Evolutionary conservation across 2,113 vertebrate genomes (phyloP), one percentile per base, ranked within the genome.

Genomic region (Kryptolebias marmoratus): DNA sequence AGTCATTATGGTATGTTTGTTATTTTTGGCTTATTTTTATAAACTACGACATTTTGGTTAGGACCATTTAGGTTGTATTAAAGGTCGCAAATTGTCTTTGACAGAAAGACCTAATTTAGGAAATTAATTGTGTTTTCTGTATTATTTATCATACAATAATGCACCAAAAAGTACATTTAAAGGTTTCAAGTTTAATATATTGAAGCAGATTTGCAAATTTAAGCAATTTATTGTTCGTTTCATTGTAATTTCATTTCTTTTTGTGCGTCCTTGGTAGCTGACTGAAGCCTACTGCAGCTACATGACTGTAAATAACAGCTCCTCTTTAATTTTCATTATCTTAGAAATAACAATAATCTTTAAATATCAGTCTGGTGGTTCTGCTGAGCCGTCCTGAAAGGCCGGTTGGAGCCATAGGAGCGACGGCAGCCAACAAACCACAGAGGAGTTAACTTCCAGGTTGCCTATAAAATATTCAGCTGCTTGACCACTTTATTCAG

Each of bases 401-500:
- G 85, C 77, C 18, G 49, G 72, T 65, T 52, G 64, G 52, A 63
- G 79, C 61, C 44, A 63, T 52, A 52, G 71, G 75, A 77, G 22
- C 31, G 28, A 45, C 64, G 63, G 77, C 75, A 69, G 77, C 54
- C 45, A 42, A 56, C 83, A 80, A 79, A 87, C 83, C 72, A 73
- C 82, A 79, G 84, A 81, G 82, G 86, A 87, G 82, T 88, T 87
- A 84, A 89, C 84, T 85, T 90, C 84, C 87, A 89, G 83, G 75
- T 87, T 75, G 77, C 83, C 70, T 67, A 89, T 91, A 83, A 91
- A 91, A 91, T 89, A 89, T 90, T 89, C 77, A 89, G 71, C 66
- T 81, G 71, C 77, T 87, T 85, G 84, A 87, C 81, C 83, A 89
- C 84, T 87, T 88, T 80, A 75, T 88, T 86, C 85, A 64, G 80